Base-by-base conservation (phyloP, 2,797 vertebrate genomes). In the Chrysolophus pictus region DNA sequence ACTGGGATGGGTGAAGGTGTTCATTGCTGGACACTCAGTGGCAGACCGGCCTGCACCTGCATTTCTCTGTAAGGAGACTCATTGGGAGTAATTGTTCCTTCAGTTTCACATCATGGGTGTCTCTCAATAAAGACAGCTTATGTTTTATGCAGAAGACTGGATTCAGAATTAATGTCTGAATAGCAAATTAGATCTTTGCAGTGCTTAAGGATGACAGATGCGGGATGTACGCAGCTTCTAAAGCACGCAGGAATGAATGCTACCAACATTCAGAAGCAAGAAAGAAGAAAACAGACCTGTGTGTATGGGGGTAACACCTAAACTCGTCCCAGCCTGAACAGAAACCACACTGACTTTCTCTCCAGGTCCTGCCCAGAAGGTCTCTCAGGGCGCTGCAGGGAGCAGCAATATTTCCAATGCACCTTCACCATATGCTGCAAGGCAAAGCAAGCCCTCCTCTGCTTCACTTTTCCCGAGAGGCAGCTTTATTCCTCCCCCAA, bases 241-340 rank as follows among this genome's bases (percentile, higher is more conserved):
- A 28, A 56, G 59, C 73, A 58, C 0, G 0, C 31, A 49, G 37
- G 85, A 88, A 37, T 0, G 1, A 79, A 80, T 0, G 12, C 47
- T 16, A 60, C 35, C 68, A 29, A 11, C 22, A 60, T 29, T 24
- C 3, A 46, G 24, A 72, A 53, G 37, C 12, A 41, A 72, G 82
- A 62, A 73, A 24, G 1, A 11, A 21, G 5, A 51, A 88, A 72
- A 69, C 3, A 12, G 0, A 77, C 9, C 5, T 46, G 13, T 55
- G 41, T 72, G 11, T 31, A 73, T 60, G 6, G 35, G 26, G 22
- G 13, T 18, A 77, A 47, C 26, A 77, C 1, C 58, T 62, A 58
- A 78, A 90, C 22, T 37, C 12, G 51, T 4, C 13, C n/a, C 46
- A 47, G 9, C 35, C 31, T n/a, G 44, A 39, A 64, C 10, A 37